Evolutionary conservation across 92 coral and sea anemone genomes (phyloP).

Genomic region (Anthopleura xanthogrammica): DNA sequence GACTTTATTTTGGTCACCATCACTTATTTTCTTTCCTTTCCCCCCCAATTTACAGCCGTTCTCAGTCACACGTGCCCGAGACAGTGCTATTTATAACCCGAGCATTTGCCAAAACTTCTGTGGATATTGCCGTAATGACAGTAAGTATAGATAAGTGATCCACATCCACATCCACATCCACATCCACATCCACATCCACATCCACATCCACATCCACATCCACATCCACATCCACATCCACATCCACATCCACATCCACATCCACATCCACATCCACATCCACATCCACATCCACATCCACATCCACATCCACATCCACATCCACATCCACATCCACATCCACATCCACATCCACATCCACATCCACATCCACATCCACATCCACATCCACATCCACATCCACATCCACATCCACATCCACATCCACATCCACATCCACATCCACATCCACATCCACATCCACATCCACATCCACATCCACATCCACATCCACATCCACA

Average conservation of each 20-base stretch:
- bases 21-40: no score
- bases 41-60: no score
- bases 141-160: neutral
- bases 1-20: no score
- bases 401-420: neutral
- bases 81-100: neutral
- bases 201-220: no score
- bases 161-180: neutral
- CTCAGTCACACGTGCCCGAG: no score
- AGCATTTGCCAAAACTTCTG: neutral
- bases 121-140: neutral
- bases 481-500: neutral
- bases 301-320: neutral
- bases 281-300: neutral
- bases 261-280: neutral
- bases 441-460: no score
- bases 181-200: no score
- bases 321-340: neutral
- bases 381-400: neutral
- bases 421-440: no score
- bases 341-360: neutral
- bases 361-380: neutral
- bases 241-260: neutral
- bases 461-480: no score
- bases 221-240: neutral